Evolutionary conservation across 2,888 invertebrate genomes (phyloP).

Genomic region (Sclerodermus sp.): DNA sequence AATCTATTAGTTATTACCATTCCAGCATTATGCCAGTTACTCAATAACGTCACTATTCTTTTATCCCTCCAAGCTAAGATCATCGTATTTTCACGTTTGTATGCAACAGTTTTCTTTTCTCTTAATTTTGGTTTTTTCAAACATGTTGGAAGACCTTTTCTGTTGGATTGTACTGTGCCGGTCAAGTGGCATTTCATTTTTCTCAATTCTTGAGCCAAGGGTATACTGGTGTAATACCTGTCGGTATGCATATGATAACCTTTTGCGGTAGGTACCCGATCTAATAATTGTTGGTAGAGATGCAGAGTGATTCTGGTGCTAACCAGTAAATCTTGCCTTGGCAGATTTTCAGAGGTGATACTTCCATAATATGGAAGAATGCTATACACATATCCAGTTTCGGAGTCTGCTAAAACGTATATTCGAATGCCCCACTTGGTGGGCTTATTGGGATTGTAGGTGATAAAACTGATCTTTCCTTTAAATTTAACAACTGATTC

Average conservation of each 20-base stretch:
- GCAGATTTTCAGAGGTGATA: constrained; percentile 17
- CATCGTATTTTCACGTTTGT: constrained; percentile 1
- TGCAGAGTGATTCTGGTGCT: constrained; percentile 18
- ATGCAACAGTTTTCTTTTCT: constrained; percentile 5
- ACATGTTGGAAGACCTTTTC: constrained; percentile 19
- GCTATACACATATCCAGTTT: constrained; percentile 19
- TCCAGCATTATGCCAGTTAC: constrained; percentile 6
- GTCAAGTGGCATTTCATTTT: constrained; percentile 22
- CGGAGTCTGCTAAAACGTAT: constrained; percentile 14
- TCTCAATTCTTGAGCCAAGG: constrained; percentile 19
- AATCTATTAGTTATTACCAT: not conserved
- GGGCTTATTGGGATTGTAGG: constrained; percentile 19
- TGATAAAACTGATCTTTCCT: constrained; percentile 18
- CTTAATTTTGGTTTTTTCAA: constrained; percentile 16
- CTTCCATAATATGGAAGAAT: constrained; percentile 28
- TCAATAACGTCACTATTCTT: constrained; percentile 20
- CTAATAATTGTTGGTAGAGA: constrained; percentile 15
- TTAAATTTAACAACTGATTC: constrained; percentile 15
- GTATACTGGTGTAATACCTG: constrained; percentile 21
- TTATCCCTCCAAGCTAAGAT: constrained; percentile 13
- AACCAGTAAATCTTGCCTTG: constrained; percentile 18
- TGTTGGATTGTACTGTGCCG: constrained; percentile 21
- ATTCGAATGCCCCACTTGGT: constrained; percentile 17
- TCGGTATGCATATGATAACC: constrained; percentile 25
- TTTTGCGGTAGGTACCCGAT: constrained; percentile 10